Percentiles rank a stretch among this genome's conserved stretches.
phyloP scores from a whole-genome alignment of 2,797 vertebrate species.

The Phylloscopus collybita region DNA sequence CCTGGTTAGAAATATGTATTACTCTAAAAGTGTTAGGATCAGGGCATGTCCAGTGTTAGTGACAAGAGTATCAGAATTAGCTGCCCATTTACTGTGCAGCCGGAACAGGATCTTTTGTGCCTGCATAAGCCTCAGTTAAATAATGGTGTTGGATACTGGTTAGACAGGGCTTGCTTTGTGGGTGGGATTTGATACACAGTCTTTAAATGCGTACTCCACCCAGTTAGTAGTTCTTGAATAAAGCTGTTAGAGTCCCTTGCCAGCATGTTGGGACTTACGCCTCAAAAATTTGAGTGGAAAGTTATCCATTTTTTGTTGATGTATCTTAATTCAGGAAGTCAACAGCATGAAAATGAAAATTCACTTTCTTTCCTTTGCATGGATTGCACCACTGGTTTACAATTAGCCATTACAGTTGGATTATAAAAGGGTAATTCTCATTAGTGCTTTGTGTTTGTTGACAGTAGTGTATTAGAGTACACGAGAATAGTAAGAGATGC shows the following conservation, averaged over 20 bases:
- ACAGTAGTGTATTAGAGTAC: neutral
- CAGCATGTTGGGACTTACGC: neutral
- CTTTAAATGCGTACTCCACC: neutral
- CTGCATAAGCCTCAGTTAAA: neutral
- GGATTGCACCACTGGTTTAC: neutral
- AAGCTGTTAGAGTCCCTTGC: neutral
- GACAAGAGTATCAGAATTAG: neutral
- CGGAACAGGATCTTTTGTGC: neutral
- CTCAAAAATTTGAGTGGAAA: neutral
- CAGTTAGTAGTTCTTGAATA: neutral
- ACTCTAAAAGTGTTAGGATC: neutral
- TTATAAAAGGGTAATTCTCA: neutral
- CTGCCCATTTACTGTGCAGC: neutral
- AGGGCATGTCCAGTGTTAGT: neutral
- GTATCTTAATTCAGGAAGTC: neutral
- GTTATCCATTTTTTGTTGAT: neutral
- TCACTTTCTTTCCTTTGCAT: neutral
- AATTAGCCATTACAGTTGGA: neutral
- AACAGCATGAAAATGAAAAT: neutral
- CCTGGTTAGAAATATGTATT: neutral
- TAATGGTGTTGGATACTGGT: neutral
- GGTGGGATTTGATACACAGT: neutral
- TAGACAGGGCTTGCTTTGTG: neutral
- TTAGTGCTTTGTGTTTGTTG: neutral
- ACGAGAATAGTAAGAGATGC: neutral